These are phyloP conservation scores for Nemopilema nomurai DNA, from an alignment of 30 jellyfish, hydroid and myxozoan genomes.

Conservation along the genomic window DNA sequence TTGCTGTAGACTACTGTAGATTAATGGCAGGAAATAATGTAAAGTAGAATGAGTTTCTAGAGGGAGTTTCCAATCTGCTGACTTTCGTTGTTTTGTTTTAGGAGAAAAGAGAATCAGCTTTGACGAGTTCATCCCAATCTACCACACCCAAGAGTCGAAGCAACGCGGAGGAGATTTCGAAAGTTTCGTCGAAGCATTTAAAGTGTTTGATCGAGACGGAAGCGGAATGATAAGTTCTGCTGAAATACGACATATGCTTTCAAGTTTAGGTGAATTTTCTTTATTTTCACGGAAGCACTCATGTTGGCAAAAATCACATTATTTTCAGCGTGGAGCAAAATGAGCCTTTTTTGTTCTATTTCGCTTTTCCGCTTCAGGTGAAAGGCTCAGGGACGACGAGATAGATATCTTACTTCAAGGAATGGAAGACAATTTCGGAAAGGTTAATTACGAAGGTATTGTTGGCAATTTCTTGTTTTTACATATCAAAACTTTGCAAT, in stretches of 20 bases:
- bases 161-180: slow-evolving; percentile 73
- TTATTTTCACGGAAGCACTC: too few relatives aligned
- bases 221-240: slow-evolving; percentile 95
- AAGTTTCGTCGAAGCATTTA: slow-evolving; percentile 85
- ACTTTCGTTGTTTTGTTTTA: slow-evolving; percentile 4
- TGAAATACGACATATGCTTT: slow-evolving; percentile 88
- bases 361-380: slow-evolving; percentile 58
- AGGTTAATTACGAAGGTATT: slow-evolving; percentile 89
- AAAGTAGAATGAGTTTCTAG: too few relatives aligned
- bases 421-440: slow-evolving; percentile 86
- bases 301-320: not conserved
- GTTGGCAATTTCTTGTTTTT: not conserved
- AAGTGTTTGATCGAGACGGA: slow-evolving; percentile 92
- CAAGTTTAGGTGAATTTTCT: slow-evolving; percentile 96
- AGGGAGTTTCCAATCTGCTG: too few relatives aligned
- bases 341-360: not conserved
- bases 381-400: slow-evolving; percentile 76
- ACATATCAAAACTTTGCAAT: not conserved
- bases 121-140: slow-evolving; percentile 93
- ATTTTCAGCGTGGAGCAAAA: too few relatives aligned
- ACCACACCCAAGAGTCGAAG: slow-evolving; percentile 69
- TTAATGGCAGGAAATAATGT: too few relatives aligned
- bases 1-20: too few relatives aligned
- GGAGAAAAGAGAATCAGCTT: slow-evolving; percentile 88
- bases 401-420: slow-evolving; percentile 91